Base-by-base conservation (phyloP, 2,888 invertebrate species). In the Acanthosepion esculentum region DNA sequence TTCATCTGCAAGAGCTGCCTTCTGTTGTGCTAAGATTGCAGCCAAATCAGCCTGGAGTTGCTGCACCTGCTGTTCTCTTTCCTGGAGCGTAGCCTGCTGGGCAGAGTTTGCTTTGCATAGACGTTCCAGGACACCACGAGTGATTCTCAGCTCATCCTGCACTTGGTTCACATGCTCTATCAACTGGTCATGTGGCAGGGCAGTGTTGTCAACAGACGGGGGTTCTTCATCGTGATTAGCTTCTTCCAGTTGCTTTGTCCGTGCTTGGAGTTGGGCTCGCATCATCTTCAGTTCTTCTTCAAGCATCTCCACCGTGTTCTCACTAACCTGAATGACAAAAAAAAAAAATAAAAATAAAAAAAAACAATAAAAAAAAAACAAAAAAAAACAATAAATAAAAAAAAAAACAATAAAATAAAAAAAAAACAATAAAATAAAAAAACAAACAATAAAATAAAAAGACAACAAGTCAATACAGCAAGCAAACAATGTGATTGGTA, bases 141-240 rank as follows among this genome's bases (percentile, higher is more conserved):
- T 94, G n/a, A 92, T 91, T 94, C 94, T 95, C 23, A 95, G 78
- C 92, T 95, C 94, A 26, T 94, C 94, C 92, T 95, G 93, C 64
- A 95, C 95, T 12, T 95, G 94, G 94, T 95, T 95, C 78, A 96
- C 95, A 29, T 95, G 95, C 7, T 95, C 94, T 10, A 96, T 96
- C 91, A 95, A 94, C 55, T 94, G 94, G 20, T 96, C 95, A 33
- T 95, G 95, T 20, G 93, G 18, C 8, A 93, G n/a, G 4, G 50
- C 48, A 8, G n/a, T 26, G 29, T 48, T 93, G 29, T 53, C 93
- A 23, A 53, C 93, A 6, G 92, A 48, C 48, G 93, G n/a, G 29
- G 15, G 1, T 5, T 48, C 48, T 1, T 78, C n/a, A 33, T n/a
- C 33, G 12, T 78, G 78, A 29, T 48, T 53, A 15, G 20, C 53